Conservation (phyloP, 2,797 vertebrate species). For the Rhynchotus rufescens region DNA sequence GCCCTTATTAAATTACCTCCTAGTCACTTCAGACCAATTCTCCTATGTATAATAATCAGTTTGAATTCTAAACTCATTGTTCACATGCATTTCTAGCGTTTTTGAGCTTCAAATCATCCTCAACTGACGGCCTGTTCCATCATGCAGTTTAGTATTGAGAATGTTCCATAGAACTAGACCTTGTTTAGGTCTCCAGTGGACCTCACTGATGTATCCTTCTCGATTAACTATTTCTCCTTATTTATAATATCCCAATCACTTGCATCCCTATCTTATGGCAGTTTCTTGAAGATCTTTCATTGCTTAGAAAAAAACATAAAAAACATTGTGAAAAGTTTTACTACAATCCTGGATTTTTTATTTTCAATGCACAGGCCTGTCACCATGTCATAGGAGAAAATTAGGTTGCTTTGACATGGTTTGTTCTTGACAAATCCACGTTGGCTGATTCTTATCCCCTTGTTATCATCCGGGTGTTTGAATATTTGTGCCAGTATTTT, state of each 20-base stretch:
- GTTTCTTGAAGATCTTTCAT: background rate
- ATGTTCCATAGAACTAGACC: background rate
- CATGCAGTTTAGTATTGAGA: conserved; percentile 1
- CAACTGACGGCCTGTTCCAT: background rate
- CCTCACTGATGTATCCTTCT: background rate
- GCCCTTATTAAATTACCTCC: conserved; percentile 7
- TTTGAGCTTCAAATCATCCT: conserved; percentile 11
- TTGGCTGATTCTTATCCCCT: conserved; percentile 26
- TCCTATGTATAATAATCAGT: conserved; percentile 29
- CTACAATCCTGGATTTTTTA: conserved; percentile 13
- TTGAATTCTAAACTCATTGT: background rate
- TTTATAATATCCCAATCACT: background rate
- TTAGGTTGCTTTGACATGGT: background rate
- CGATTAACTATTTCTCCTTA: conserved; percentile 21
- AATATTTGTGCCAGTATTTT: background rate
- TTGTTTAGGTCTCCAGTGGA: background rate
- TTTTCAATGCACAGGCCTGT: conserved; percentile 35
- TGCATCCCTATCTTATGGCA: conserved; percentile 6
- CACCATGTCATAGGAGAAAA: conserved; percentile 15
- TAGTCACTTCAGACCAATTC: conserved; percentile 7
- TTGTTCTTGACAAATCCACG: conserved; percentile 8
- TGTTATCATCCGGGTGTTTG: conserved; percentile 2
- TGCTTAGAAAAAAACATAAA: background rate
- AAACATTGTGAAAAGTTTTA: conserved; percentile 14
- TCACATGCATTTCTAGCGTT: background rate